A percentile compares a stretch with the other conserved stretches of the same genome.
phyloP scores from a whole-genome alignment of 2,888 invertebrate genomes.

The Caenorhabditis becei region DNA sequence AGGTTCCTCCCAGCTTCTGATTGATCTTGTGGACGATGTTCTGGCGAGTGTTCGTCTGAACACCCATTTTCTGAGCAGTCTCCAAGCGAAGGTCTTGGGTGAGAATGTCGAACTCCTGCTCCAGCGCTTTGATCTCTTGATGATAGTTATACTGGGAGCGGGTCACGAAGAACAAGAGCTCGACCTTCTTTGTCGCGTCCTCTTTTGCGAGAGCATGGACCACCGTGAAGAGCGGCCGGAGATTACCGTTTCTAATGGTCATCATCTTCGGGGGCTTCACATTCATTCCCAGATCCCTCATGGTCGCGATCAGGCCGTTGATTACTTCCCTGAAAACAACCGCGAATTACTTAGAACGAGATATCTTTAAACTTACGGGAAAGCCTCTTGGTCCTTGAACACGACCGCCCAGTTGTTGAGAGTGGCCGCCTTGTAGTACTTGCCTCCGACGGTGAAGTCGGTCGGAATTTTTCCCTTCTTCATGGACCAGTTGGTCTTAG shows the following conservation, averaged over 20 bases:
- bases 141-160: not conserved
- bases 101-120: constrained; percentile 40
- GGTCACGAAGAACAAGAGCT: constrained; percentile 41
- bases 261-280: not conserved
- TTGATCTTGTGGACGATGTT: constrained; percentile 49
- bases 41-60: constrained; percentile 22
- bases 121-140: constrained; percentile 37
- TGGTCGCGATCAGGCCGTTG: not conserved
- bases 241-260: not conserved
- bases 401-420: constrained; percentile 17
- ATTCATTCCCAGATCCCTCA: not conserved
- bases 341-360: not conserved
- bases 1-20: no score
- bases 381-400: not conserved
- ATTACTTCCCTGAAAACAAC: not conserved
- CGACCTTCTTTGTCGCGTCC: not conserved
- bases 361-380: not conserved
- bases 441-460: constrained; percentile 3
- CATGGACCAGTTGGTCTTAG: not conserved
- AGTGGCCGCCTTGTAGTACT: not conserved
- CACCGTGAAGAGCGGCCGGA: not conserved
- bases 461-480: not conserved
- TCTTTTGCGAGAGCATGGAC: not conserved
- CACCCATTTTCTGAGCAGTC: constrained; percentile 9
- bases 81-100: constrained; percentile 43